phyloP scores from a whole-genome alignment of 2,888 invertebrate genomes.

The Aporophyla nigra region DNA sequence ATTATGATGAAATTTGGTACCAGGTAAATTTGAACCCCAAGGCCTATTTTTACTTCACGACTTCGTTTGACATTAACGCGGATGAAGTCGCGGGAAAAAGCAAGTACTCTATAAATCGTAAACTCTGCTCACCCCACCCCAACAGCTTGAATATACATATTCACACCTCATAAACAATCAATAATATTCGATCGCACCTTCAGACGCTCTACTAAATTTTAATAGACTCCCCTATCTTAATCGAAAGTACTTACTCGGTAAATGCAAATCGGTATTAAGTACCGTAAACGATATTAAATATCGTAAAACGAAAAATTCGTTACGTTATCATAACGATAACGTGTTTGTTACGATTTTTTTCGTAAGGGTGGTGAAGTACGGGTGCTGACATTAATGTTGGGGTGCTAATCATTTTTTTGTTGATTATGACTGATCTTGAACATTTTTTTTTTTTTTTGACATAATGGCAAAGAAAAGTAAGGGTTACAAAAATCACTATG shows the following conservation, averaged over 20 bases:
- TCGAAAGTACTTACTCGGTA: constrained; percentile 63
- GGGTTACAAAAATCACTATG: too few relatives aligned
- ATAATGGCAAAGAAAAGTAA: not conserved
- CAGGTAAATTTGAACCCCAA: too few relatives aligned
- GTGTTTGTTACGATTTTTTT: constrained; percentile 56
- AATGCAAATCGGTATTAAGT: constrained; percentile 56
- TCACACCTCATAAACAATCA: constrained; percentile 40
- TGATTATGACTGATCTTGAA: constrained; percentile 9
- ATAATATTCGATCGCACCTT: constrained; percentile 24
- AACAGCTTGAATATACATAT: constrained; percentile 13
- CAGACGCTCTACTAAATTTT: constrained; percentile 36
- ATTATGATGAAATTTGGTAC: too few relatives aligned
- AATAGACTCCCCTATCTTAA: constrained; percentile 64
- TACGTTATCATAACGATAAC: constrained; percentile 72
- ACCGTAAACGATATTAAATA: constrained; percentile 66
- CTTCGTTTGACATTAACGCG: too few relatives aligned
- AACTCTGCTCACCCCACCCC: not conserved
- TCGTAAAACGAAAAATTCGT: constrained; percentile 76
- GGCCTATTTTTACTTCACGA: too few relatives aligned
- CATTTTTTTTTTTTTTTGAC: not conserved
- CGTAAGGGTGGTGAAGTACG: constrained; percentile 45
- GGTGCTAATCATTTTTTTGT: constrained; percentile 20
- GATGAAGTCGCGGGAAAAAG: too few relatives aligned
- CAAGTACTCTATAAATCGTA: too few relatives aligned
- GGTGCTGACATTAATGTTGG: constrained; percentile 33